Evolutionary conservation across 2,113 vertebrate genomes (phyloP).

Genomic region (Monarcha castaneiventris): DNA sequence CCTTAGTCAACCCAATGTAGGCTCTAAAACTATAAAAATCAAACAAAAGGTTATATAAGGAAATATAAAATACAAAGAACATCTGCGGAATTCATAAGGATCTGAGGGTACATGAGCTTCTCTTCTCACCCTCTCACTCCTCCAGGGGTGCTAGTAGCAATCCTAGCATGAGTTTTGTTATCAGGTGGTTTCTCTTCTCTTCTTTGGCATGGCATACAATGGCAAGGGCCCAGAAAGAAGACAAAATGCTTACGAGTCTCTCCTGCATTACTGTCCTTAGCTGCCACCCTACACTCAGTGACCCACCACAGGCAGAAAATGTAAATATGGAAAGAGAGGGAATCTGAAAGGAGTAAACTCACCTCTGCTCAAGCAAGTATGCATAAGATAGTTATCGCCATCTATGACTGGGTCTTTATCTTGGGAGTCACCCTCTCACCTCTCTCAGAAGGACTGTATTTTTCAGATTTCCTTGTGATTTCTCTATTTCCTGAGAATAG

Average conservation of each 20-base stretch:
- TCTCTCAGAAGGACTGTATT: background rate
- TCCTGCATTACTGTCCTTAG: background rate
- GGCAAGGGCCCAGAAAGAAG: accelerated
- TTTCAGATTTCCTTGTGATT: background rate
- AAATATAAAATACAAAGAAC: background rate
- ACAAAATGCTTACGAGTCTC: background rate
- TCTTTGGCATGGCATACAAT: background rate
- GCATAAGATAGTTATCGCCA: accelerated
- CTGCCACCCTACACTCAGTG: background rate
- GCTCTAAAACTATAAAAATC: background rate
- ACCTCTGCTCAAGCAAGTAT: background rate
- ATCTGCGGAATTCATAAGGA: background rate
- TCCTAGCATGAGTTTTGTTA: background rate
- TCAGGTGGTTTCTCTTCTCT: background rate
- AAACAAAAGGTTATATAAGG: background rate
- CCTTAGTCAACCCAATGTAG: background rate
- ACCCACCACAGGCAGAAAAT: background rate
- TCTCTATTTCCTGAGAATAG: background rate
- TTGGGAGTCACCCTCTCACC: background rate
- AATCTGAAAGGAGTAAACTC: background rate
- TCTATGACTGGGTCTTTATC: background rate
- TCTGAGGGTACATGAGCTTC: background rate
- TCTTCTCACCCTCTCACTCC: background rate
- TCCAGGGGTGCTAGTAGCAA: background rate
- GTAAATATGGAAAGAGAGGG: background rate